These are phyloP conservation scores for Hydropotes inermis DNA, from an alignment of 2,113 vertebrate species.

Conservation along the genomic window DNA sequence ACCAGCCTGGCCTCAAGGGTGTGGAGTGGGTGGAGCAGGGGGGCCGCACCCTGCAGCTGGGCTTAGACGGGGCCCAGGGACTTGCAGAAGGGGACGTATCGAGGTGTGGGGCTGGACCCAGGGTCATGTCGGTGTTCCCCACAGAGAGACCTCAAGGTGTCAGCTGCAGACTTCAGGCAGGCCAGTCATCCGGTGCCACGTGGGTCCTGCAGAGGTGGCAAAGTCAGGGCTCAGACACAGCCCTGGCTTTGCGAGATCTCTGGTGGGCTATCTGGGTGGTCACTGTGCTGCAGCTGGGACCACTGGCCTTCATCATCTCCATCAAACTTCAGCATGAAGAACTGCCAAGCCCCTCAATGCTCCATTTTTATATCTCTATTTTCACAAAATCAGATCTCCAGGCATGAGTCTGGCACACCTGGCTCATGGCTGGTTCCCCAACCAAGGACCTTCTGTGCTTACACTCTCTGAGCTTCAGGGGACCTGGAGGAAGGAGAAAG, in stretches of 20 bases:
- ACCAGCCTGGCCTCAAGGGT: background rate
- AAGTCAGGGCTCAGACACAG: background rate
- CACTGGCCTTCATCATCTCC: background rate
- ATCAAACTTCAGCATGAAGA: background rate
- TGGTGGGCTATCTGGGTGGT: background rate
- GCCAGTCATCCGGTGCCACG: accelerated
- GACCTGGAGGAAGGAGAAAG: no score
- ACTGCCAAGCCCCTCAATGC: no score
- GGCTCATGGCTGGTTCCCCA: background rate
- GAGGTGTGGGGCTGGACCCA: background rate
- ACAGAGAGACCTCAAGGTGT: background rate
- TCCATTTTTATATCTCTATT: background rate
- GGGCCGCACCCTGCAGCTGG: background rate
- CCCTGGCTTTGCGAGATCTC: background rate
- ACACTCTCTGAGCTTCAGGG: background rate
- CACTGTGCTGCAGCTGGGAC: background rate
- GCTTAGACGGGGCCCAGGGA: accelerated
- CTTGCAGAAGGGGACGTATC: no score
- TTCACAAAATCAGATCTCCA: background rate
- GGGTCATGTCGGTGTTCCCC: background rate
- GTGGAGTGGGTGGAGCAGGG: background rate
- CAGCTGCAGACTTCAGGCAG: background rate
- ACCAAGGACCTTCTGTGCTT: background rate
- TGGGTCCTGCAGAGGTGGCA: background rate
- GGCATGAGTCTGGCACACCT: background rate